phyloP scores from a whole-genome alignment of 2,113 vertebrate genomes.

The Brachyhypopomus occidentalis region DNA sequence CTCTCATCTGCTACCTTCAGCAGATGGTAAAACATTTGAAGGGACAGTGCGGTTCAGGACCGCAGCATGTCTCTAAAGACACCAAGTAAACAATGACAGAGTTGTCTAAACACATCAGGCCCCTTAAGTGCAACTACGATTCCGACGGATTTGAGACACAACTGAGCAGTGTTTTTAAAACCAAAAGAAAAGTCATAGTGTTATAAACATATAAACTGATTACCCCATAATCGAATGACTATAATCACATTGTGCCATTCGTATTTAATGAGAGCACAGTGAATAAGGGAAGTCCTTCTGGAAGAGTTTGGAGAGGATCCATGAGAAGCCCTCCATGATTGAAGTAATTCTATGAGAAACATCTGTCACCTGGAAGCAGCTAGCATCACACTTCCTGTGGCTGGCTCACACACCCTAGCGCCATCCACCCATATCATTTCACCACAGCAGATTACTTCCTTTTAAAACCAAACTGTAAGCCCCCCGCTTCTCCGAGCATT shows the following conservation, averaged over 20 bases:
- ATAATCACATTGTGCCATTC: slow-evolving; percentile 57
- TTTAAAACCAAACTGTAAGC: slow-evolving; percentile 31
- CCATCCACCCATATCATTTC: slow-evolving; percentile 59
- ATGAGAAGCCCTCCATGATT: slow-evolving; percentile 47
- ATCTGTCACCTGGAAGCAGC: slow-evolving; percentile 63
- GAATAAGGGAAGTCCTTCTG: slow-evolving; percentile 43
- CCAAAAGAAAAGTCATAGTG: neutral
- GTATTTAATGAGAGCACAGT: slow-evolving; percentile 58
- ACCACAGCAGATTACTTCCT: slow-evolving; percentile 36
- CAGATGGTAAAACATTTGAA: slow-evolving; percentile 52
- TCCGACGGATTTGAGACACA: neutral
- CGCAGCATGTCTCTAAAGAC: slow-evolving; percentile 33
- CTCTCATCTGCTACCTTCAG: slow-evolving; percentile 27
- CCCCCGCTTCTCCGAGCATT: slow-evolving; percentile 14
- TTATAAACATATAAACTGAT: slow-evolving; percentile 21
- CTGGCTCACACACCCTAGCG: slow-evolving; percentile 49
- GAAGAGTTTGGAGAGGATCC: slow-evolving; percentile 38
- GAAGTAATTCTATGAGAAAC: slow-evolving; percentile 56
- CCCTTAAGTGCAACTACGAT: neutral
- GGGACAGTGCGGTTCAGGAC: slow-evolving; percentile 35
- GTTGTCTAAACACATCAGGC: slow-evolving; percentile 25
- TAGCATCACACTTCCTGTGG: slow-evolving; percentile 50
- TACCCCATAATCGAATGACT: slow-evolving; percentile 45
- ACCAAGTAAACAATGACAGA: slow-evolving; percentile 34
- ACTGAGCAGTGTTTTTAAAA: neutral